Base-by-base conservation (phyloP, 2,113 vertebrate genomes). In the Sigmodon hispidus region DNA sequence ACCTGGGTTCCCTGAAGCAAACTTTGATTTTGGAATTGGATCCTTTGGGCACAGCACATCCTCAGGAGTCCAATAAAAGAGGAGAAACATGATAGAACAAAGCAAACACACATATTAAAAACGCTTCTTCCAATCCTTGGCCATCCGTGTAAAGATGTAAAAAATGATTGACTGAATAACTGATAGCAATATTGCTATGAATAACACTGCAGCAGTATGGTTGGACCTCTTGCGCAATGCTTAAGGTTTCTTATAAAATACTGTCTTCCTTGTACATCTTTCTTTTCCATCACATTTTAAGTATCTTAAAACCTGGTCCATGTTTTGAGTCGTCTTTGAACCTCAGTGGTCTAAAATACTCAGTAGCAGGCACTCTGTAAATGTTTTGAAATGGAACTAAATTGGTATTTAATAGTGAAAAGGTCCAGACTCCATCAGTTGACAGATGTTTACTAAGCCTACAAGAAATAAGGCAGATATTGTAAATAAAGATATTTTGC, bases 371-470 rank as follows among this genome's bases (percentile, higher is more conserved):
- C 17, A 63, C 87, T 97, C 29, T 2, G 84, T 97, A 97, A 97
- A 96, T 95, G 94, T 95, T 95, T 96, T 89, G 89, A 97, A 94
- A 91, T 50, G 73, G 72, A 91, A 89, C 83, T 80, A 83, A 96
- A 72, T 94, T 83, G 92, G 95, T 77, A 73, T 16, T n/a, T 89
- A 89, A 87, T 36, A 79, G 77, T 91, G 95, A 96, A 91, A 95
- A 89, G 63, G 73, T 40, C 87, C 93, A 96, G 94, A 50, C 73
- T 65, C 50, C 13, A 7, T 75, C 73, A 21, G n/a, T 65, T 96
- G 89, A 96, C 96, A 97, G 59, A 31, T 96, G 87, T 91, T 95
- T 95, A 94, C 72, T 31, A 70, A 96, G 50, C 34, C 48, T 70
- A 61, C 65, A 55, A 94, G 79, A 94, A 93, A 48, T 65, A 90